Evolutionary conservation across 2,113 vertebrate species (phyloP).

Genomic region (Phrynosoma blainvillii): DNA sequence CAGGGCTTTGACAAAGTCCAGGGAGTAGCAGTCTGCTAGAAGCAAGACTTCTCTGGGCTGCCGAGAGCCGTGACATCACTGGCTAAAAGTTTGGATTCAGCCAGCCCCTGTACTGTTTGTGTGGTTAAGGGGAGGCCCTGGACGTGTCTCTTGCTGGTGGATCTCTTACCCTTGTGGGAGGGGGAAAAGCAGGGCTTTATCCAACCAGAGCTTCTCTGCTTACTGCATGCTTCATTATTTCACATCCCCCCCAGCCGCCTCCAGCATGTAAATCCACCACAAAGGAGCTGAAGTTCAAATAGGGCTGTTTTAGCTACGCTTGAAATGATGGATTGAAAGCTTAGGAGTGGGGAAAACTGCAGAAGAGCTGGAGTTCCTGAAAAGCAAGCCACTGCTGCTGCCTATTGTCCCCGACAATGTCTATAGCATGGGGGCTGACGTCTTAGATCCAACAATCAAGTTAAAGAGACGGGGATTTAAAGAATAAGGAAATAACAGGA

Average conservation of each 20-base stretch:
- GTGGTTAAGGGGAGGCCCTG: constrained; percentile 66
- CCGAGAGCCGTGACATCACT: constrained; percentile 75
- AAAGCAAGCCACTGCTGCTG: constrained; percentile 64
- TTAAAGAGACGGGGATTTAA: neutral
- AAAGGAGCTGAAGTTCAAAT: constrained; percentile 78
- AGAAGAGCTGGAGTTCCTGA: constrained; percentile 56
- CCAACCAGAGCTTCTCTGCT: constrained; percentile 77
- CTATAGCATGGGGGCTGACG: neutral
- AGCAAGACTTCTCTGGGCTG: constrained; percentile 71
- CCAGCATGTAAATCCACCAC: constrained; percentile 80
- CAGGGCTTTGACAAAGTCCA: constrained; percentile 30
- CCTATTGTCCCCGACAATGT: neutral
- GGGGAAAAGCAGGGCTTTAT: constrained; percentile 72
- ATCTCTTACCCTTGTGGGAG: constrained; percentile 82
- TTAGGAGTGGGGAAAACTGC: constrained; percentile 52
- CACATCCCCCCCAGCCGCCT: constrained; percentile 31
- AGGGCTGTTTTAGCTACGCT: constrained; percentile 76
- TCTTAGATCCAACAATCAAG: neutral
- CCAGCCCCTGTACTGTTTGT: constrained; percentile 80
- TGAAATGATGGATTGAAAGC: constrained; percentile 74
- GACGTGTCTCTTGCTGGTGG: constrained; percentile 75
- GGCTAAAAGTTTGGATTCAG: constrained; percentile 59
- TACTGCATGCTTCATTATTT: constrained; percentile 63
- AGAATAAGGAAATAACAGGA: neutral
- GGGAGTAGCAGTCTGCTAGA: constrained; percentile 40